A percentile compares a stretch with the other conserved stretches of the same genome.
Conservation (phyloP, 2,888 invertebrate species). For the Melanostoma mellinum region DNA sequence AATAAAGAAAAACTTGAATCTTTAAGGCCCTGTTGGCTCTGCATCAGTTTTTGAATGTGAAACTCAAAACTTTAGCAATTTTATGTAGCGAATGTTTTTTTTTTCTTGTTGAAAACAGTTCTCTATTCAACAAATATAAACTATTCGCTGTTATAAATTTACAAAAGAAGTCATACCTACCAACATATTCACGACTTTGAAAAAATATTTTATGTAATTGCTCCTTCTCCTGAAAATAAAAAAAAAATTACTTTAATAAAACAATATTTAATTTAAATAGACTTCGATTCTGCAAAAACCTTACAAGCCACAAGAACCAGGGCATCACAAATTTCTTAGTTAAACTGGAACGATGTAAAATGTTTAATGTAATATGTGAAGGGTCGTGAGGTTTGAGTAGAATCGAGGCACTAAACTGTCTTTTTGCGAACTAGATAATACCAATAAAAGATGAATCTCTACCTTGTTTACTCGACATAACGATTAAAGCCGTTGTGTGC, state of each 20-base stretch:
- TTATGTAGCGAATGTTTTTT: conserved; percentile 32
- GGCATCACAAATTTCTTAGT: no score
- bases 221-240: not conserved
- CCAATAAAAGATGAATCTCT: conserved; percentile 74
- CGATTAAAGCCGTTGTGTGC: not conserved
- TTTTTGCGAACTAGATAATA: conserved; percentile 73
- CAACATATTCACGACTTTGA: not conserved
- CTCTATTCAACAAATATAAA: conserved; percentile 6
- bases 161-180: conserved; percentile 15
- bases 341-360: not conserved
- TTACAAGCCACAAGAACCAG: no score
- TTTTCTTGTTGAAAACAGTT: not conserved
- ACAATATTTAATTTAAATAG: not conserved
- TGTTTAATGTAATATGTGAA: not conserved
- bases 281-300: no score
- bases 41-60: conserved; percentile 23
- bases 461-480: conserved; percentile 74
- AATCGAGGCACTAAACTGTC: no score
- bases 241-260: not conserved
- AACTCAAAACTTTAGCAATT: conserved; percentile 12
- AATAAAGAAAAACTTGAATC: conserved; percentile 75
- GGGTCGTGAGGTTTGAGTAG: no score
- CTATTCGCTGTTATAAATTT: not conserved
- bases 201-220: conserved; percentile 3
- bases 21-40: conserved; percentile 76